Evolutionary conservation across 1,140 invertebrate genomes (phyloP), one percentile per base, ranked within the genome.

Genomic region (Apis laboriosa): DNA sequence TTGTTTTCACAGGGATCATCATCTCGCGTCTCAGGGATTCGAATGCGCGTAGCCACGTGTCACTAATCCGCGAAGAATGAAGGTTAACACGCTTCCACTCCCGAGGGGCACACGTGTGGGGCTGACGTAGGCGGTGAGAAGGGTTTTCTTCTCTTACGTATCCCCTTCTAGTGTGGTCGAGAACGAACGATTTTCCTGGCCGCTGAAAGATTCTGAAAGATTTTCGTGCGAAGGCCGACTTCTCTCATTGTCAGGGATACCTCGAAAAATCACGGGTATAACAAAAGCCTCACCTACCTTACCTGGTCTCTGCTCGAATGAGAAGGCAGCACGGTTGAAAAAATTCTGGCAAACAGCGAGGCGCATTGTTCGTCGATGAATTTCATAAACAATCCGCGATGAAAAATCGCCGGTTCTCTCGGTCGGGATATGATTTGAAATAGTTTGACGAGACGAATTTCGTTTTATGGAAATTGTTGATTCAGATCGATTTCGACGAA

Each of bases 41-140:
- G 77, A 88, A 88, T 88, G 82, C 82, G n/a, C 66, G 77, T 84
- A 71, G 63, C 82, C 86, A 49, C 78, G 86, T 84, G 84, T 77
- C 61, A 80, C 76, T 87, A 88, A 88, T 80, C 60, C 70, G 64
- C 56, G 15, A 77, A 86, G 84, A 88, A 88, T 88, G 78, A 71
- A 76, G 63, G 77, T 84, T 84, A 56, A 73, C 80, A 43, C 67
- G 56, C 56, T 51, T 70, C 51, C 51, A 53, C 60, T 56, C 49
- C 28, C 15, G n/a, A 56, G n/a, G 56, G 34, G 34, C 34, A 43
- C 34, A 43, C 34, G 34, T 43, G 5, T 4, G 34, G 53, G 28
- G 28, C 60, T 60, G 75, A 77, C 60, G 19, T 34, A 43, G 43
- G 24, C 2, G 43, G 55, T 70, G 72, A 84, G 79, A 61, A 28